Percentiles rank a stretch among this genome's conserved stretches.
These are phyloP conservation scores for Drosophila meridiana DNA, from an alignment of 2,888 invertebrate genomes.

Conservation along the genomic window DNA sequence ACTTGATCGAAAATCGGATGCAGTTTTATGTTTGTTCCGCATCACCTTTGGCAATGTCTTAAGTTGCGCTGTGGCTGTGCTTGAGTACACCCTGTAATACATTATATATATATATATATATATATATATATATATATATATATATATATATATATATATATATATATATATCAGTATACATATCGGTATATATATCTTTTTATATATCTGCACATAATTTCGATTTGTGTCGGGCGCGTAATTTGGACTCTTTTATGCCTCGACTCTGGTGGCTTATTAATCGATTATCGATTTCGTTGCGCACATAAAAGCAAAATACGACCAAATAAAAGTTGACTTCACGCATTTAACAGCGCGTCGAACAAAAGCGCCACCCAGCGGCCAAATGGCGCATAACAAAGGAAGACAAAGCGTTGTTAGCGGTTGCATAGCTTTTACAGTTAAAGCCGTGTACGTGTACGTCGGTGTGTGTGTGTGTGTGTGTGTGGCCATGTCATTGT, in stretches of 20 bases:
- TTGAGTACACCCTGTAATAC: background rate
- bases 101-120: background rate
- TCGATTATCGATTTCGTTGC: slow-evolving; percentile 45
- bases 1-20: slow-evolving; percentile 18
- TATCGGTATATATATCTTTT: background rate
- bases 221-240: background rate
- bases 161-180: slow-evolving; percentile 1
- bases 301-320: slow-evolving; percentile 33
- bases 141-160: background rate
- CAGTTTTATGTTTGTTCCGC: background rate
- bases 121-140: background rate
- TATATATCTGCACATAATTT: no score
- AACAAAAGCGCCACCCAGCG: slow-evolving; percentile 51
- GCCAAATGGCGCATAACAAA: slow-evolving; percentile 42
- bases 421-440: slow-evolving; percentile 53
- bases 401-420: slow-evolving; percentile 43
- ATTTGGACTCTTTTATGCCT: slow-evolving; percentile 4
- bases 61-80: background rate
- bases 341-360: slow-evolving; percentile 25
- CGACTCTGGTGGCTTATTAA: slow-evolving; percentile 26
- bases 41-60: background rate
- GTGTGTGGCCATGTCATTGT: slow-evolving; percentile 43
- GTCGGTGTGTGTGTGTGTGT: background rate
- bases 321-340: slow-evolving; percentile 30
- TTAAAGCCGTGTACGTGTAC: background rate